These are phyloP conservation scores for Silurus meridionalis DNA, from an alignment of 2,113 vertebrate genomes.

Conservation along the genomic window DNA sequence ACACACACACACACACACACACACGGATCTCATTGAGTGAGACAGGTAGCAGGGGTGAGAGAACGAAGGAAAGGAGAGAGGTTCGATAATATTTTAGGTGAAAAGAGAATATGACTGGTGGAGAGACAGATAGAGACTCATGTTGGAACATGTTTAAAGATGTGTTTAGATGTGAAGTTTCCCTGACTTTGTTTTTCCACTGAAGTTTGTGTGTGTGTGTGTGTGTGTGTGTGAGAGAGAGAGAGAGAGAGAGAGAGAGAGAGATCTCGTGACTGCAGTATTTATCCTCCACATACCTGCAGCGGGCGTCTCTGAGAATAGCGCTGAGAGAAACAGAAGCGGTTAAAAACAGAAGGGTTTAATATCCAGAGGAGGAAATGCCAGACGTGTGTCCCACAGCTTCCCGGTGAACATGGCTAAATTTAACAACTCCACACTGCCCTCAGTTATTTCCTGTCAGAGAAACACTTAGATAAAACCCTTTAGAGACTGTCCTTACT, in stretches of 20 bases:
- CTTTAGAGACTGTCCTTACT: not conserved
- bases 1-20: not conserved
- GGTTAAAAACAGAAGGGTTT: not conserved
- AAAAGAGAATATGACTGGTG: not conserved
- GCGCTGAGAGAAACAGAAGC: not conserved
- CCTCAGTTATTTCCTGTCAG: conserved; percentile 16
- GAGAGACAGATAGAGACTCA: not conserved
- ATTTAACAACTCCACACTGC: conserved; percentile 5
- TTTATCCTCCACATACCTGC: conserved; percentile 12
- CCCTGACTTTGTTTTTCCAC: not conserved
- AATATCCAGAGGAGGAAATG: not conserved
- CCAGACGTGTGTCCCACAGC: not conserved
- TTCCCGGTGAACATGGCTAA: not conserved
- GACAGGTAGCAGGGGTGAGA: not conserved
- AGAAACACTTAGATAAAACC: not conserved
- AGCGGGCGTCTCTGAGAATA: not conserved
- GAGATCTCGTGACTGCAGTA: not conserved
- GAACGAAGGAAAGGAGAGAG: not conserved
- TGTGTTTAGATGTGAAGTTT: not conserved
- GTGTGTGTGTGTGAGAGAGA: not conserved
- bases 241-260: not conserved
- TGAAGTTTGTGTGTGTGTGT: not conserved
- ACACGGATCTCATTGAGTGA: not conserved
- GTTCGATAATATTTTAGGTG: not conserved
- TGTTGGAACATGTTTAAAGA: conserved; percentile 14